Evolutionary conservation across 2,113 vertebrate species (phyloP).

Genomic region (Oncorhynchus nerka): DNA sequence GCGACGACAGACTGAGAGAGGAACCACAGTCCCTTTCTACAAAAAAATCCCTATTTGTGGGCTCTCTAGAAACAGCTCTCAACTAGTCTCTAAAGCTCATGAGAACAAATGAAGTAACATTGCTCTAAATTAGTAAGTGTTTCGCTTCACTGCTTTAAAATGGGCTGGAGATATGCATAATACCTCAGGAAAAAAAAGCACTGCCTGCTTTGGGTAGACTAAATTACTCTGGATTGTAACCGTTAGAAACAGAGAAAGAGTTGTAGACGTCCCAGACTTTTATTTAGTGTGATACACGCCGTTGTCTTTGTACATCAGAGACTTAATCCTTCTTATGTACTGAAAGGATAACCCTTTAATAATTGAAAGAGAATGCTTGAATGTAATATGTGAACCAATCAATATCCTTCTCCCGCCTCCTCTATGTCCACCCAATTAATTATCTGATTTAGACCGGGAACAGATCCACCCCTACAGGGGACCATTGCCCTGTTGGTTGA

Average conservation of each 20-base stretch:
- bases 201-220: neutral
- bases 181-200: neutral
- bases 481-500: constrained; percentile 32
- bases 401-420: constrained; percentile 9
- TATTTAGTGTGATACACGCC: neutral
- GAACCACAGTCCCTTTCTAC: constrained; percentile 20
- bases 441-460: constrained; percentile 39
- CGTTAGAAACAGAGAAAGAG: too few species aligned
- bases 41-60: too few species aligned
- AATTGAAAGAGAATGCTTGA: constrained; percentile 29
- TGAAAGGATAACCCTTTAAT: neutral
- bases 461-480: constrained; percentile 18
- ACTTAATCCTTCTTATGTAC: neutral
- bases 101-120: constrained; percentile 17
- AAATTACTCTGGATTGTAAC: neutral
- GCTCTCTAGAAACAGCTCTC: constrained; percentile 17
- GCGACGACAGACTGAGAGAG: constrained; percentile 28
- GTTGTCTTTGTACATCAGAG: neutral
- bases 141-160: constrained; percentile 21
- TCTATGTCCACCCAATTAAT: constrained; percentile 34
- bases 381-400: constrained; percentile 36
- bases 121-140: constrained; percentile 24
- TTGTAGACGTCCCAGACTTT: too few species aligned
- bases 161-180: constrained; percentile 14
- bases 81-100: constrained; percentile 8